Evolutionary conservation across 2,113 vertebrate species (phyloP), one percentile per base, ranked within the genome.

Genomic region (Garra rufa): DNA sequence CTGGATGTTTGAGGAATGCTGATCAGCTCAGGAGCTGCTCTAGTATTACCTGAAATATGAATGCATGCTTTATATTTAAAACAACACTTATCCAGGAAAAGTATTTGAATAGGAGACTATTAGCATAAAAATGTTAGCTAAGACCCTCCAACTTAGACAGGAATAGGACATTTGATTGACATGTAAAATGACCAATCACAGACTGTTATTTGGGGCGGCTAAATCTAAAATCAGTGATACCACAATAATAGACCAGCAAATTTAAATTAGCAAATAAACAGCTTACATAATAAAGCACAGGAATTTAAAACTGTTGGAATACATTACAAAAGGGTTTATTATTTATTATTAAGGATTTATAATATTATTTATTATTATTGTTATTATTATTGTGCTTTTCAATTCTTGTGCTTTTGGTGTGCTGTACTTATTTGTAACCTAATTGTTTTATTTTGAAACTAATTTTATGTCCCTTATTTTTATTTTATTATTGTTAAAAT

Each of bases 1-100:
- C 19, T 26, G 57, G 57, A 26, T 28, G 26, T 83, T 75, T 24
- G 21, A 24, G 13, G 43, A 67, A 76, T 52, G 59, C 52, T 82
- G 80, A 57, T 71, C 70, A 83, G 67, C 24, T 2, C 2, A 3
- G 52, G 24, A 73, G 21, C 41, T 15, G 73, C 41, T 75, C 15
- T 59, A 41, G 63, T 41, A 21, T 73, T 11, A 44, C 41, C 52
- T 28, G 2, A 74, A 38, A 34, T 30, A 17, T 9, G 14, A 30
- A 34, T 2, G 5, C 73, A 4, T 13, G 28, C 9, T 52, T 52
- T 28, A 14, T 74, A n/a, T 24, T 46, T 71, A 71, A 21, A 41
- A 71, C 38, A 70, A 38, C 0, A 21, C 9, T n/a, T 70, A 34
- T 70, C 3, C 19, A 21, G 19, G 38, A 59, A 52, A 19, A 3